Percentiles rank a stretch among this genome's conserved stretches.
Conservation (phyloP, 2,797 vertebrate species). For the Rhinoraja longicauda region DNA sequence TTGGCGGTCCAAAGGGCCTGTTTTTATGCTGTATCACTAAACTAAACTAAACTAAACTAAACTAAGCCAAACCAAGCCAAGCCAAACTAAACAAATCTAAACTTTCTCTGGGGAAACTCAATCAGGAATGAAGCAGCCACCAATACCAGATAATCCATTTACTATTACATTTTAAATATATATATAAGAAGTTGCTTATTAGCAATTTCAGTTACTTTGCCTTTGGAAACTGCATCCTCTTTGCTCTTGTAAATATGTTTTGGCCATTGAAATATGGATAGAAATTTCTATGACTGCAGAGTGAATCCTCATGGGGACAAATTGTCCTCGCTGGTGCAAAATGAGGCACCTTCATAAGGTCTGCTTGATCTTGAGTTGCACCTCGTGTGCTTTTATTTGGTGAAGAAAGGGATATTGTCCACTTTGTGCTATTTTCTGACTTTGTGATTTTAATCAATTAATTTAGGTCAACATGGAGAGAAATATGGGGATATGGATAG, state of each 20-base stretch:
- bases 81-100: too few species aligned
- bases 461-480: not conserved
- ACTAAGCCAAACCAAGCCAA: too few species aligned
- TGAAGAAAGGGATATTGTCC: not conserved
- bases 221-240: not conserved
- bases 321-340: not conserved
- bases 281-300: not conserved
- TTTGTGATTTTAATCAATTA: not conserved
- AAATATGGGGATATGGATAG: not conserved
- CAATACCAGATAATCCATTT: too few species aligned
- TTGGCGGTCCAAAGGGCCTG: too few species aligned
- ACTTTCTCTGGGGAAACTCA: too few species aligned
- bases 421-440: not conserved
- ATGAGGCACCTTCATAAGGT: not conserved
- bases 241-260: not conserved
- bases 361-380: too few species aligned
- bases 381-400: not conserved
- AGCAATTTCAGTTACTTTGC: too few species aligned
- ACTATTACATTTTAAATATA: too few species aligned
- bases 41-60: too few species aligned
- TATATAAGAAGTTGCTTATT: too few species aligned
- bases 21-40: too few species aligned
- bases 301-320: not conserved
- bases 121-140: too few species aligned
- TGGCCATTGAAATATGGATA: not conserved